Evolutionary conservation across 2,113 vertebrate genomes (phyloP), one percentile per base, ranked within the genome.

Genomic region (Laterallus jamaicensis): DNA sequence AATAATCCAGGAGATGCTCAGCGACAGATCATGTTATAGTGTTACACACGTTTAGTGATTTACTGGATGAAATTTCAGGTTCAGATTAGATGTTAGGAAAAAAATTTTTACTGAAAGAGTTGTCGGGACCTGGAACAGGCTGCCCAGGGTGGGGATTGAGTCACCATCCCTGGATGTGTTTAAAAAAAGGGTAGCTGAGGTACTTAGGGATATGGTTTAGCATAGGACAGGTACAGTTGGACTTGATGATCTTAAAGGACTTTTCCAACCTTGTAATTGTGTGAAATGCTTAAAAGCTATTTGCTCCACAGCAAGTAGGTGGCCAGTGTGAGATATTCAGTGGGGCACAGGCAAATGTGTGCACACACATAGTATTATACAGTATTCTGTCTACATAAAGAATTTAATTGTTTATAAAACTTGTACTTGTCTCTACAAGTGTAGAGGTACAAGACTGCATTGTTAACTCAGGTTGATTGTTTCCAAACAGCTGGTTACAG

Each of bases 401-500:
- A 69, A 28, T 79, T 22, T 47, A 78, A 26, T 35, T 19, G 18
- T 86, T 64, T 54, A 29, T 80, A 42, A 68, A 81, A 81, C 37
- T 40, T 44, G 26, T 40, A 32, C 64, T 79, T 71, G 40, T 39
- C 66, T 60, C 26, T 60, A n/a, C 39, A 56, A 77, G 64, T 40
- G 44, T 15, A 83, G 60, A 28, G 59, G 32, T 32, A 31, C 31
- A 76, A 92, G 55, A 25, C 56, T 32, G 6, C 9, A 20, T 35
- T 58, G 58, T 73, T 84, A 92, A 62, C 58, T 71, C 62, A 16
- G n/a, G 44, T 14, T 75, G 47, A 56, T 64, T 86, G 42, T 92
- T 89, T 96, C 84, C 63, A 91, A 92, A 68, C 54, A 84, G 39
- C 55, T 82, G 69, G 58, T 93, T 92, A 69, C 24, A 69, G 66